Evolutionary conservation across 2,888 invertebrate genomes (phyloP).

Genomic region (Cactoblastis cactorum): DNA sequence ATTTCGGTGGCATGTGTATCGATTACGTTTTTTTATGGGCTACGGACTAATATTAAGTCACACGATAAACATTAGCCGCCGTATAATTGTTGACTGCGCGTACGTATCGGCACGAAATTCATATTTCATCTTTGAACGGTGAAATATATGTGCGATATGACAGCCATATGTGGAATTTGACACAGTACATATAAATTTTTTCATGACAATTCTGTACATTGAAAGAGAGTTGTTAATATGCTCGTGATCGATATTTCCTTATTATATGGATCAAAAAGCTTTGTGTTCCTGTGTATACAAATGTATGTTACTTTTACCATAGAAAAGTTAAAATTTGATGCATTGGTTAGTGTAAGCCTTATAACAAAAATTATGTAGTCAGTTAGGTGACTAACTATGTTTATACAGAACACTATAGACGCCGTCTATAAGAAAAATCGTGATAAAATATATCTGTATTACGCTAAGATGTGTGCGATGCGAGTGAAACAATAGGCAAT

Average conservation of each 20-base stretch:
- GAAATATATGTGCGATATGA: not conserved
- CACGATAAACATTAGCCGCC: conserved; percentile 6
- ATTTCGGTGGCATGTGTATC: conserved; percentile 21
- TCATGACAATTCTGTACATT: too few relatives aligned
- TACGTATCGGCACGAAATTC: conserved; percentile 3
- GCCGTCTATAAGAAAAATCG: too few relatives aligned
- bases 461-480: conserved; percentile 21
- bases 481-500: conserved; percentile 38
- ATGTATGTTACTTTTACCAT: too few relatives aligned
- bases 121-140: not conserved
- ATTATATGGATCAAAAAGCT: too few relatives aligned
- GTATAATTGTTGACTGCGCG: not conserved
- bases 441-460: conserved; percentile 9
- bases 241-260: too few relatives aligned
- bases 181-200: not conserved
- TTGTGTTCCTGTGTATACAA: too few relatives aligned
- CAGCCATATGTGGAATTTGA: not conserved
- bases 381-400: too few relatives aligned
- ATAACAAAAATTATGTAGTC: too few relatives aligned
- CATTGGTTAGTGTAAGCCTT: too few relatives aligned
- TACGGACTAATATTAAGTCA: conserved; percentile 10
- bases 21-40: conserved; percentile 16
- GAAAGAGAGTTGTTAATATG: too few relatives aligned
- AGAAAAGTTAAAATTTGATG: too few relatives aligned
- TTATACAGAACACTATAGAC: too few relatives aligned